Evolutionary conservation across 2,113 vertebrate genomes (phyloP).

Genomic region (Neotoma lepida): DNA sequence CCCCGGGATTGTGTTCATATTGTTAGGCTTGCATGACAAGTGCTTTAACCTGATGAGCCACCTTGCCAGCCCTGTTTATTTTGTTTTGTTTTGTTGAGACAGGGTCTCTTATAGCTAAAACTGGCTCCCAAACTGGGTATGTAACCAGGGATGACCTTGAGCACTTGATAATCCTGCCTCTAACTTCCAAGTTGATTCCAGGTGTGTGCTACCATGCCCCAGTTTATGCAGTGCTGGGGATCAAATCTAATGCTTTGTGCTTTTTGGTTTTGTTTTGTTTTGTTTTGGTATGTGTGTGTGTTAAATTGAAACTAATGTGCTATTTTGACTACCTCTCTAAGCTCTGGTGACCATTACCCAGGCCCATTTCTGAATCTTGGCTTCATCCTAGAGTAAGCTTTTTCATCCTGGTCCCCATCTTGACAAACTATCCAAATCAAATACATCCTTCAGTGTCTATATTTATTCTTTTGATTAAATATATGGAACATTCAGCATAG

Average conservation of each 20-base stretch:
- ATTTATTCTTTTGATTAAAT: constrained; percentile 35
- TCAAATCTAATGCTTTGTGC: neutral
- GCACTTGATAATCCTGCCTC: neutral
- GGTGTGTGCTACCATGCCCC: neutral
- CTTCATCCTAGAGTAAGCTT: constrained; percentile 42
- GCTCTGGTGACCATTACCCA: neutral
- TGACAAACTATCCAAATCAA: constrained; percentile 37
- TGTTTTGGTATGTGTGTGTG: neutral
- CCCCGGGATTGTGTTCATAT: neutral
- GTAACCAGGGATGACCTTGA: neutral
- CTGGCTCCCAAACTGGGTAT: neutral
- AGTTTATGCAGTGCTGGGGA: neutral
- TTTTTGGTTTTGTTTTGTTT: neutral
- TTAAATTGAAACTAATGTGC: neutral
- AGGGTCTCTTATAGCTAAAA: neutral
- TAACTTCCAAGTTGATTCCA: neutral
- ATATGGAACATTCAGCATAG: constrained; percentile 5
- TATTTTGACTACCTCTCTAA: constrained; percentile 21
- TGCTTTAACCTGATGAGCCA: neutral
- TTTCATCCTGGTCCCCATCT: neutral
- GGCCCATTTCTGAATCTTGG: constrained; percentile 43
- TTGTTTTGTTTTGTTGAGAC: neutral
- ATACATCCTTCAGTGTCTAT: constrained; percentile 21
- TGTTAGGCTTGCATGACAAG: too few species aligned
- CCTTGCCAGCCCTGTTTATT: neutral